phyloP scores from a whole-genome alignment of 2,797 vertebrate species.

The Gadopsis bispinosus region DNA sequence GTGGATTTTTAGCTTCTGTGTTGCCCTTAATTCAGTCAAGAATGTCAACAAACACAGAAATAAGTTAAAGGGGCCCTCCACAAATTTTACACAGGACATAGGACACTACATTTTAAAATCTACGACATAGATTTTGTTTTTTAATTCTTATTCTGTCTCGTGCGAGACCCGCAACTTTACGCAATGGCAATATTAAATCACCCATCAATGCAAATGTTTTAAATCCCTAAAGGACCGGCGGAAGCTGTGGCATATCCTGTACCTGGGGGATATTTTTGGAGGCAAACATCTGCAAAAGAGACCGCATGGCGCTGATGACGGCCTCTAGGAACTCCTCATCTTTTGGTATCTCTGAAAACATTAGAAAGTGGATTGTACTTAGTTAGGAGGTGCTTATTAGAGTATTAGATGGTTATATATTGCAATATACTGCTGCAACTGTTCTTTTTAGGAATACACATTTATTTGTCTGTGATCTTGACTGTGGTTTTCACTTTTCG shows the following conservation, averaged over 20 bases:
- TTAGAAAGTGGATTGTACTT: not conserved
- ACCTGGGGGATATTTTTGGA: slow-evolving; percentile 95
- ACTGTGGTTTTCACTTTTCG: slow-evolving; percentile 9
- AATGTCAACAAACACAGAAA: not conserved
- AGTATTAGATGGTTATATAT: not conserved
- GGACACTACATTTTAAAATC: not conserved
- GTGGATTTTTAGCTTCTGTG: not conserved
- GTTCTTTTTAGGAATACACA: not conserved
- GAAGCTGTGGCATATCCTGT: slow-evolving; percentile 47
- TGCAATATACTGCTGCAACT: not conserved
- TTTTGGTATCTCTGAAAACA: slow-evolving; percentile 87
- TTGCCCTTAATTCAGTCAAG: not conserved
- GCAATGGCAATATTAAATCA: not conserved
- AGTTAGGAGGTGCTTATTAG: not conserved
- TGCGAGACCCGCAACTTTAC: too few species aligned
- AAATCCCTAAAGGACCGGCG: not conserved
- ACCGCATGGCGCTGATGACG: slow-evolving; percentile 92
- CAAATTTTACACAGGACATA: not conserved
- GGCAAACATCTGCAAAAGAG: slow-evolving; percentile 93
- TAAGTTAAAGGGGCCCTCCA: not conserved
- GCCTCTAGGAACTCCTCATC: slow-evolving; percentile 95
- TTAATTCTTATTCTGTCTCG: too few species aligned
- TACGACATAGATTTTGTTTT: not conserved
- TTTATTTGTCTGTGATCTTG: not conserved
- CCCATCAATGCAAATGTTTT: not conserved